These are phyloP conservation scores for Thumatha senex DNA, from an alignment of 2,888 invertebrate genomes.

Conservation along the genomic window DNA sequence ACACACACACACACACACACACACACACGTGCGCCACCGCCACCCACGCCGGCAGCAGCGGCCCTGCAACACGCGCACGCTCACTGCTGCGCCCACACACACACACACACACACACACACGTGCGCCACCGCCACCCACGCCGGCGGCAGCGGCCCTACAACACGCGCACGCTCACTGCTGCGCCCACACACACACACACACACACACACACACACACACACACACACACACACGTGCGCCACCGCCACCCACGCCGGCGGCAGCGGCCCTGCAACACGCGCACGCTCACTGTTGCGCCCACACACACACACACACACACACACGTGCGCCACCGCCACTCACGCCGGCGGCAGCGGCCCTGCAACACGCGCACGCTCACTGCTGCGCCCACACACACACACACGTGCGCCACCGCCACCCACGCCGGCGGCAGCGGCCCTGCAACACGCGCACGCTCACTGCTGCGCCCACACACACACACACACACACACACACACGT, in stretches of 20 bases:
- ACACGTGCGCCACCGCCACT: constrained; percentile 90
- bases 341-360: constrained; percentile 92
- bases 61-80: constrained; percentile 78
- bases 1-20: no score
- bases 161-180: constrained; percentile 90
- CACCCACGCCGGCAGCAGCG: constrained; percentile 90
- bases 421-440: constrained; percentile 92
- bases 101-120: no score
- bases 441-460: constrained; percentile 42
- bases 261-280: constrained; percentile 87
- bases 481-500: no score
- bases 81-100: not conserved
- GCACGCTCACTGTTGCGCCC: not conserved
- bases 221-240: constrained; percentile 81
- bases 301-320: no score
- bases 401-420: constrained; percentile 90
- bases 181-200: constrained; percentile 89
- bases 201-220: not conserved
- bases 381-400: not conserved
- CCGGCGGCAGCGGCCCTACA: constrained; percentile 87
- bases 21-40: constrained; percentile 90
- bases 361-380: constrained; percentile 42
- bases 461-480: not conserved
- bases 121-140: no score
- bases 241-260: constrained; percentile 90